Evolutionary conservation across 2,797 vertebrate genomes (phyloP).

Genomic region (Propithecus perrieri): DNA sequence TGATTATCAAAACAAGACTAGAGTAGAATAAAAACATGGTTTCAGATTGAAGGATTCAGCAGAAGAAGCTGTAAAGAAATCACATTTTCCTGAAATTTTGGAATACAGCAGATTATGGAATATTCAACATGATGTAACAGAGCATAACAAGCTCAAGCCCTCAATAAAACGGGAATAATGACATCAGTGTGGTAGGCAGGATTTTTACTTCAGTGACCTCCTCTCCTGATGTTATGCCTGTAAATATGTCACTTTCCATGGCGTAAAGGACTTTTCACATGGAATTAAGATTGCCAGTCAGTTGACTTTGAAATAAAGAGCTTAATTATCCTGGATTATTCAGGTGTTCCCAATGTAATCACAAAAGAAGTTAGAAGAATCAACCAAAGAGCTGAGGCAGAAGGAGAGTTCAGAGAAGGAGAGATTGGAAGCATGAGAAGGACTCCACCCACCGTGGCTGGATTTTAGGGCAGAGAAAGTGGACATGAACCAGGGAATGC

Average conservation of each 20-base stretch:
- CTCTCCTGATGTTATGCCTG: not conserved
- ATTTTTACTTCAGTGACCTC: not conserved
- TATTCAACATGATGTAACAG: not conserved
- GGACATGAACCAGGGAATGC: not conserved
- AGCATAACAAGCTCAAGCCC: not conserved
- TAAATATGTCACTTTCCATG: not conserved
- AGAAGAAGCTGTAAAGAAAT: not conserved
- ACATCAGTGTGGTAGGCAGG: not conserved
- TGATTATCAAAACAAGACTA: not conserved
- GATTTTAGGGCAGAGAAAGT: not conserved
- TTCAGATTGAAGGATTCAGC: not conserved
- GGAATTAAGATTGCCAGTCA: not conserved
- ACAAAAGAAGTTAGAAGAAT: not conserved
- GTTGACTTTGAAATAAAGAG: not conserved
- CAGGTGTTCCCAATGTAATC: not conserved
- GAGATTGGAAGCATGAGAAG: not conserved
- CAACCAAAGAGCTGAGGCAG: not conserved
- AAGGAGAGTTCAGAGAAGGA: not conserved
- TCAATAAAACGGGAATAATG: not conserved
- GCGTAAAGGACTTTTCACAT: not conserved
- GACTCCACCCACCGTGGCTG: not conserved
- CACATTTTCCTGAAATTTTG: not conserved
- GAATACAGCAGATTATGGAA: not conserved
- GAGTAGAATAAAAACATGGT: not conserved
- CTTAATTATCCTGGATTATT: not conserved